A percentile compares a stretch with the other conserved stretches of the same genome.
Conservation (phyloP, 2,113 vertebrate species). For the Desmodus rotundus region DNA sequence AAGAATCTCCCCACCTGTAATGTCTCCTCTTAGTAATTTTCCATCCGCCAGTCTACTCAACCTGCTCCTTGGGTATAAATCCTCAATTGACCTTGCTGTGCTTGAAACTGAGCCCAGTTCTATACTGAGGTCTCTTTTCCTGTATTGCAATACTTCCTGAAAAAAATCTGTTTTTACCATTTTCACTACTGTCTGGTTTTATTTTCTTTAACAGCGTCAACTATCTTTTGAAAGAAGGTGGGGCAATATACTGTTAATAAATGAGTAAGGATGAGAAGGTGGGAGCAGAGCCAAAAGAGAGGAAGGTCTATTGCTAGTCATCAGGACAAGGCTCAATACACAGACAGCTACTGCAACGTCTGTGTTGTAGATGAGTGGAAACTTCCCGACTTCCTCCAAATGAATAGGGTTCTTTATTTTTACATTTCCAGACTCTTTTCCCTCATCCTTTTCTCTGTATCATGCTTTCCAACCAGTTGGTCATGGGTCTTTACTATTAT, state of each 20-base stretch:
- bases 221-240: not conserved
- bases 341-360: not conserved
- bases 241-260: not conserved
- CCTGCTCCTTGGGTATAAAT: not conserved
- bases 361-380: not conserved
- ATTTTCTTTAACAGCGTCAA: not conserved
- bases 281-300: not conserved
- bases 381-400: not conserved
- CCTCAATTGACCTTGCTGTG: not conserved
- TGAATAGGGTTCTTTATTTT: not conserved
- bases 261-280: not conserved
- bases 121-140: not conserved
- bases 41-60: not conserved
- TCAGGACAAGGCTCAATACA: not conserved
- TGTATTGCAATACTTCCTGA: not conserved
- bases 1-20: not conserved
- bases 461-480: not conserved
- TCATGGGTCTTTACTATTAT: not conserved
- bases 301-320: not conserved
- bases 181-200: not conserved
- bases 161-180: not conserved
- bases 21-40: not conserved
- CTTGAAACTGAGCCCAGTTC: not conserved
- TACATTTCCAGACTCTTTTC: not conserved
- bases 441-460: not conserved